A percentile compares a stretch with the other conserved stretches of the same genome.
phyloP scores from a whole-genome alignment of 2,888 invertebrate genomes.

The Melanophora roralis region DNA sequence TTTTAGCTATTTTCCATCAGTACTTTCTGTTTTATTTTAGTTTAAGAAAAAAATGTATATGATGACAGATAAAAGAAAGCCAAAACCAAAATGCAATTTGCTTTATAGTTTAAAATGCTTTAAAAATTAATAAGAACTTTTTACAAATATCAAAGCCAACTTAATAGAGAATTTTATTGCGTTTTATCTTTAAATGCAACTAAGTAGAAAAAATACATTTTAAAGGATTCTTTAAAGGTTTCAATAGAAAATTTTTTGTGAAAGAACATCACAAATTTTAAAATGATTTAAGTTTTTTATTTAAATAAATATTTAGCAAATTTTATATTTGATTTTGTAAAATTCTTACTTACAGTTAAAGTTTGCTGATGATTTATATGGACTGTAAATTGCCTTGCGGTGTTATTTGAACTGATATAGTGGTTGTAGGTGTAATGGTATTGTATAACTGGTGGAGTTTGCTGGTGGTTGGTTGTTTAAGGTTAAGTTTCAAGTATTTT shows the following conservation, averaged over 20 bases:
- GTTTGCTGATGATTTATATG: slow-evolving; percentile 62
- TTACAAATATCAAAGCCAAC: slow-evolving; percentile 48
- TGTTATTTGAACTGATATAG: slow-evolving; percentile 63
- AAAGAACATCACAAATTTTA: slow-evolving; percentile 27
- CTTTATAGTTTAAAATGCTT: slow-evolving; percentile 7
- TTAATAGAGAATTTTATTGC: slow-evolving; percentile 7
- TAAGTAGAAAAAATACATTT: slow-evolving; percentile 58
- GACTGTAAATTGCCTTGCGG: slow-evolving; percentile 63
- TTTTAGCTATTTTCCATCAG: not conserved
- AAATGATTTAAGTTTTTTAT: not conserved
- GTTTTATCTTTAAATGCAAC: slow-evolving; percentile 57
- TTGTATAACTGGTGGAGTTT: slow-evolving; percentile 60
- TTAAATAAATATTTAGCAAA: slow-evolving; percentile 15
- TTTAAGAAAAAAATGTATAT: not conserved
- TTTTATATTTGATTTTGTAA: slow-evolving; percentile 12
- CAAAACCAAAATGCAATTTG: slow-evolving; percentile 27
- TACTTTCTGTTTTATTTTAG: not conserved
- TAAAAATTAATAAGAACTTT: slow-evolving; percentile 2
- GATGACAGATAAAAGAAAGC: not conserved
- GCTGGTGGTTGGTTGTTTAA: slow-evolving; percentile 54
- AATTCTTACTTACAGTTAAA: slow-evolving; percentile 62
- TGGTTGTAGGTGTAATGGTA: slow-evolving; percentile 63
- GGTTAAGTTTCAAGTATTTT: slow-evolving; percentile 23
- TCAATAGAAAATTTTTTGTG: slow-evolving; percentile 24
- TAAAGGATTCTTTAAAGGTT: not conserved